phyloP scores from a whole-genome alignment of 2,113 vertebrate genomes.

The Phalacrocorax carbo region DNA sequence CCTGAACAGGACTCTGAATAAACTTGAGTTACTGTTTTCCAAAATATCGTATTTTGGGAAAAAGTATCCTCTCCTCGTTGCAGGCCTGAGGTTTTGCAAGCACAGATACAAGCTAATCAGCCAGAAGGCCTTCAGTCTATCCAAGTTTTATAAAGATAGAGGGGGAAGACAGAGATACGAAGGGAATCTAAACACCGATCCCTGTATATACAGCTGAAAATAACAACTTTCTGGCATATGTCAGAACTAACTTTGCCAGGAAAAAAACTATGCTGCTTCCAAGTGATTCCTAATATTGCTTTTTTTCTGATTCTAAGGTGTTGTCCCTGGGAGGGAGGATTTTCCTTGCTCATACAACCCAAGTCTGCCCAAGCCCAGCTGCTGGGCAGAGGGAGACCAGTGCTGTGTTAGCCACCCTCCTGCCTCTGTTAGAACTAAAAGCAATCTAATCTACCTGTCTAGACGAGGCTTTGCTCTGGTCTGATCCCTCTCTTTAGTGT shows the following conservation, averaged over 20 bases:
- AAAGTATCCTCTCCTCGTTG: background rate
- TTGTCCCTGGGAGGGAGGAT: background rate
- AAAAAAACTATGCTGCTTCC: background rate
- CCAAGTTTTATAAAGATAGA: slow-evolving; percentile 57
- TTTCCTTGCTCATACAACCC: background rate
- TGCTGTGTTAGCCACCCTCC: background rate
- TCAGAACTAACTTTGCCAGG: slow-evolving; percentile 26
- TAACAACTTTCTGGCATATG: slow-evolving; percentile 37
- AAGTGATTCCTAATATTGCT: background rate
- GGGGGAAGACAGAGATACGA: slow-evolving; percentile 24
- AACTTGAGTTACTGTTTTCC: background rate
- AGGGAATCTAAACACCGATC: slow-evolving; percentile 40
- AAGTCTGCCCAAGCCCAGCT: background rate
- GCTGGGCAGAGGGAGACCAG: background rate
- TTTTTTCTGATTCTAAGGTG: background rate
- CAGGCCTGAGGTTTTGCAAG: slow-evolving; percentile 23
- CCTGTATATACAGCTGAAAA: slow-evolving; percentile 54
- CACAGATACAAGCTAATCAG: background rate
- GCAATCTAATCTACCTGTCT: slow-evolving; percentile 67
- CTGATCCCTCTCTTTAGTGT: slow-evolving; percentile 45
- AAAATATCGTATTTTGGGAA: background rate
- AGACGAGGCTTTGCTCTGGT: slow-evolving; percentile 54
- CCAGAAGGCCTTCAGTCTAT: slow-evolving; percentile 42
- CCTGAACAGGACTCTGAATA: background rate
- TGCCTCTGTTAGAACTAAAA: slow-evolving; percentile 13